These are phyloP conservation scores for Phymastichus coffea DNA, from an alignment of 1,140 invertebrate species.

Conservation along the genomic window DNA sequence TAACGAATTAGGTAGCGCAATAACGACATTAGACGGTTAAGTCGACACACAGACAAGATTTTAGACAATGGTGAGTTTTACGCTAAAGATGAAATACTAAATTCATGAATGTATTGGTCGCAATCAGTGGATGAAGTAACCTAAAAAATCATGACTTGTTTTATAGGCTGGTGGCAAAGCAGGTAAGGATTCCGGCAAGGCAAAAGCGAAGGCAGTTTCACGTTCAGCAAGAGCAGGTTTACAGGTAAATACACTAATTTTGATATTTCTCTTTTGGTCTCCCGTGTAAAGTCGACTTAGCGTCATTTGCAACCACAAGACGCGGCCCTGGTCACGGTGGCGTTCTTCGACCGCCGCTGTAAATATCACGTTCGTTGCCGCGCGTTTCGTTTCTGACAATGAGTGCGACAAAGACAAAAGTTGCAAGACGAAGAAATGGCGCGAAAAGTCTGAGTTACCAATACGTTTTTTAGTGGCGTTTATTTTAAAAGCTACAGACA, in stretches of 20 bases:
- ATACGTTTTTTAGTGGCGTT: slow-evolving; percentile 19
- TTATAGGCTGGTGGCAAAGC: slow-evolving; percentile 96
- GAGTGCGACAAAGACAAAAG: background rate
- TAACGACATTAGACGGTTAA: too few relatives aligned
- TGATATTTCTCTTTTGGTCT: background rate
- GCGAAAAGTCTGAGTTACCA: slow-evolving; percentile 10
- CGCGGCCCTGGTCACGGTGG: too few relatives aligned
- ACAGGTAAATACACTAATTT: slow-evolving; percentile 72
- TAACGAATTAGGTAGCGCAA: too few relatives aligned
- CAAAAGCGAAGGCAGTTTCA: slow-evolving; percentile 98
- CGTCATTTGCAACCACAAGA: too few relatives aligned
- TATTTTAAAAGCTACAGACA: too few relatives aligned
- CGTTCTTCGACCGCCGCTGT: background rate
- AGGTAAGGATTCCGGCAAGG: slow-evolving; percentile 99
- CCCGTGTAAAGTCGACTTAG: background rate
- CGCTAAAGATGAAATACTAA: too few relatives aligned
- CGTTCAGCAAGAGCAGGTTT: slow-evolving; percentile 96
- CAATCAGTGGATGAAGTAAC: too few relatives aligned
- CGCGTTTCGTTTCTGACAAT: background rate
- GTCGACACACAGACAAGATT: too few relatives aligned
- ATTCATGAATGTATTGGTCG: too few relatives aligned
- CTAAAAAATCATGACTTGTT: slow-evolving; percentile 17
- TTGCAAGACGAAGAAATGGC: slow-evolving; percentile 5
- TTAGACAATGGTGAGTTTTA: too few relatives aligned
- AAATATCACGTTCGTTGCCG: slow-evolving; percentile 23